phyloP scores from a whole-genome alignment of 53 echinoderm and acorn worm genomes.

The Crossaster papposus region DNA sequence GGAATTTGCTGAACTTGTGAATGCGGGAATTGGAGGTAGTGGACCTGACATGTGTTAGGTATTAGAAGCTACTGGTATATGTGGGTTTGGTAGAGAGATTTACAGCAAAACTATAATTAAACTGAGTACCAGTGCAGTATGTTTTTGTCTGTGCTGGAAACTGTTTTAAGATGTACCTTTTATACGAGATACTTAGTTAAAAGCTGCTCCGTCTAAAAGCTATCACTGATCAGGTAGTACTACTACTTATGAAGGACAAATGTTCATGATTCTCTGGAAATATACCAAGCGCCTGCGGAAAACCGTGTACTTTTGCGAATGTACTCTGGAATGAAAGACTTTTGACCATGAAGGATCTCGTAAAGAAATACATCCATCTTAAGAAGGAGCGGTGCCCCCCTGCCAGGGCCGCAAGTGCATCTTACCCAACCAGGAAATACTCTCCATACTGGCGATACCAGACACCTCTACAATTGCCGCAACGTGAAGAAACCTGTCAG shows the following conservation, averaged over 20 bases:
- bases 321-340: too few relatives aligned
- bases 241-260: too few relatives aligned
- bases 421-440: constrained; percentile 10
- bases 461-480: constrained; percentile 1
- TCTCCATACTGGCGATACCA: constrained; percentile 55
- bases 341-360: constrained; percentile 54
- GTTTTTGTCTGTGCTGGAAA: not conserved
- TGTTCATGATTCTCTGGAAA: too few relatives aligned
- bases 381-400: constrained; percentile 40
- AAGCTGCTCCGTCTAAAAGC: not conserved
- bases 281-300: too few relatives aligned
- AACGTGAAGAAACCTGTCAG: not conserved
- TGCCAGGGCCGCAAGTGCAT: not conserved
- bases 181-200: not conserved
- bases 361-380: constrained; percentile 52
- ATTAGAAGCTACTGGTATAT: not conserved
- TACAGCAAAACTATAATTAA: not conserved
- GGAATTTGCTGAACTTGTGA: constrained; percentile 53
- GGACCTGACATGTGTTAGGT: not conserved
- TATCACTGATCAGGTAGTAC: not conserved
- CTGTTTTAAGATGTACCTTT: not conserved
- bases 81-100: not conserved
- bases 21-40: constrained; percentile 18
- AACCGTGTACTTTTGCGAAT: too few relatives aligned
- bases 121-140: not conserved